phyloP scores from a whole-genome alignment of 2,888 invertebrate species.

The Nebria salina region DNA sequence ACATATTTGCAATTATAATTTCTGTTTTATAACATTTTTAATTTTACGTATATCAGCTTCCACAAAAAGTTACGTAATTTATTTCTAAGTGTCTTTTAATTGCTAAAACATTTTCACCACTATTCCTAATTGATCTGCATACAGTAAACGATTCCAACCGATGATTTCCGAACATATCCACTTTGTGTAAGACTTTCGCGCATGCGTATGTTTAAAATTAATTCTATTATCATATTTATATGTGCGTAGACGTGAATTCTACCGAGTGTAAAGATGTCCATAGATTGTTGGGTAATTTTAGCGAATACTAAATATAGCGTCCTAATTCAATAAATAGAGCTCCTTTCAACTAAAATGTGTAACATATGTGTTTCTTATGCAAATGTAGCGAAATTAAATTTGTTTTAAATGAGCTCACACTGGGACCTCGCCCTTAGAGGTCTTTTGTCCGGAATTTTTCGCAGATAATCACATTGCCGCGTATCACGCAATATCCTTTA shows the following conservation, averaged over 20 bases:
- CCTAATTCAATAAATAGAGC: neutral
- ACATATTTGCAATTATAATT: too few relatives aligned
- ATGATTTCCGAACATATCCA: too few relatives aligned
- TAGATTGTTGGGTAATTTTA: neutral
- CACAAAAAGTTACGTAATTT: too few relatives aligned
- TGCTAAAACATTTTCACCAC: too few relatives aligned
- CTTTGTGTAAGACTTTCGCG: too few relatives aligned
- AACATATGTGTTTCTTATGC: neutral
- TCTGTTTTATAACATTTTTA: too few relatives aligned
- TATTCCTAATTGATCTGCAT: too few relatives aligned
- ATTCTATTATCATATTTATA: too few relatives aligned
- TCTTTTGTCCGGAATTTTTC: conserved; percentile 3
- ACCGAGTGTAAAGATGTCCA: neutral
- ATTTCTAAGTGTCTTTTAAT: too few relatives aligned
- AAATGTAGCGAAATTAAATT: conserved; percentile 10
- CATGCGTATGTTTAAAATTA: too few relatives aligned
- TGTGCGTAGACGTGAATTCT: neutral
- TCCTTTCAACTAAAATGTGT: neutral
- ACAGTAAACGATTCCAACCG: too few relatives aligned
- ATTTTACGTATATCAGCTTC: too few relatives aligned
- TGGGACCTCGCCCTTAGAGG: neutral
- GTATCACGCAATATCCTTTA: conserved; percentile 2
- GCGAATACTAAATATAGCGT: neutral
- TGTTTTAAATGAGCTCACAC: conserved; percentile 10
- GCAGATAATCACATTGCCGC: conserved; percentile 14